Conservation (phyloP, 1,140 invertebrate species). For the Harlomillsia oculata region DNA sequence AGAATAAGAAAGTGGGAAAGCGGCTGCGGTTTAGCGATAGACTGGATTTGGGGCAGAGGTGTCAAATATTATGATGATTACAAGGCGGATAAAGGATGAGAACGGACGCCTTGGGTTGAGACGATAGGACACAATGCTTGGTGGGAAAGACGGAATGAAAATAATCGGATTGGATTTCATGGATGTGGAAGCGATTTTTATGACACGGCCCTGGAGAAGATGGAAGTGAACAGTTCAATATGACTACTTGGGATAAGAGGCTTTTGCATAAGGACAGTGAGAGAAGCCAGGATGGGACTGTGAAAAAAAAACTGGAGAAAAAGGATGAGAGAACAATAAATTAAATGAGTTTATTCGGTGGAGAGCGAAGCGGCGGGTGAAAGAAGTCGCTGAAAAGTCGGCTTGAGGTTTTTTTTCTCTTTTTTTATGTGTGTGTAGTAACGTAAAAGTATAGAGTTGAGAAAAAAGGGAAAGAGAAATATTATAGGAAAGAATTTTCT, state of each 20-base stretch:
- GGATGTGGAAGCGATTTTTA: slow-evolving; percentile 6
- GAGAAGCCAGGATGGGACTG: slow-evolving; percentile 2
- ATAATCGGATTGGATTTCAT: slow-evolving; percentile 27
- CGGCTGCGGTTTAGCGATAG: too few relatives aligned
- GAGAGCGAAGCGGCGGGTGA: too few relatives aligned
- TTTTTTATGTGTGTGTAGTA: background rate
- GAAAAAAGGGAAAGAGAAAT: background rate
- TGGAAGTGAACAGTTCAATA: slow-evolving; percentile 19
- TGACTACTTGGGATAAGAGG: slow-evolving; percentile 21
- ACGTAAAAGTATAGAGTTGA: too few relatives aligned
- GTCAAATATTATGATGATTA: background rate
- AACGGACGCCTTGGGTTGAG: slow-evolving; percentile 8
- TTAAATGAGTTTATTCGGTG: slow-evolving; percentile 24
- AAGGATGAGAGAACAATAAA: slow-evolving; percentile 21
- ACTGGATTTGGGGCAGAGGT: too few relatives aligned
- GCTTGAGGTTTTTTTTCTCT: background rate
- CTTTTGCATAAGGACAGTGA: slow-evolving; percentile 16
- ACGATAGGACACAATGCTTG: too few relatives aligned
- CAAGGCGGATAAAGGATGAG: background rate
- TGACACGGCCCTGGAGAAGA: slow-evolving; percentile 3
- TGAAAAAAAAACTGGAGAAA: slow-evolving; percentile 4
- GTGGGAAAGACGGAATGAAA: too few relatives aligned
- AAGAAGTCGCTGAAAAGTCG: too few relatives aligned
- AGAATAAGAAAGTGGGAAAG: too few relatives aligned
- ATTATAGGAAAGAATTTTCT: background rate